Percentiles rank a stretch among this genome's conserved stretches.
Conservation (phyloP, 2,113 vertebrate species). For the Zosterops japonicus region DNA sequence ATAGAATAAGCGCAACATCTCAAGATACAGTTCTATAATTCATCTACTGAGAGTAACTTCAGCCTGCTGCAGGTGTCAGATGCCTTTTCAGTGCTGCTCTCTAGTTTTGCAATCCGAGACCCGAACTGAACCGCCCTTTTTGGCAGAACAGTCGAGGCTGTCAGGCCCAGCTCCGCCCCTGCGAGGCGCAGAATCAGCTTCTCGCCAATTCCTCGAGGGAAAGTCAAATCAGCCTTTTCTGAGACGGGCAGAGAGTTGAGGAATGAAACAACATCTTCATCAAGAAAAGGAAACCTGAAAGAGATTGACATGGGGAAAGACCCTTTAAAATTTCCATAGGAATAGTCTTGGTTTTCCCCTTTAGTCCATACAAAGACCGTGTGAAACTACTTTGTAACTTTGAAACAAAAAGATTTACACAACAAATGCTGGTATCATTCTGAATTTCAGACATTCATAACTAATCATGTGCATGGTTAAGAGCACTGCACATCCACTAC, state of each 20-base stretch:
- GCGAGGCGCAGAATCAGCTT: conserved; percentile 88
- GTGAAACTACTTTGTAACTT: not conserved
- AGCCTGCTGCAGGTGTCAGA: conserved; percentile 88
- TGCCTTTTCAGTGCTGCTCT: conserved; percentile 84
- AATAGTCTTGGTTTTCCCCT: not conserved
- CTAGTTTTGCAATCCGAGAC: conserved; percentile 93
- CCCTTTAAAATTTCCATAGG: not conserved
- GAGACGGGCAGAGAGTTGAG: conserved; percentile 85
- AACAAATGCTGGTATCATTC: not conserved
- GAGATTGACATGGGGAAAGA: not conserved
- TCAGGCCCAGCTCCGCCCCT: conserved; percentile 82
- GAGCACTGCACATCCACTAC: not conserved
- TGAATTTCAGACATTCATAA: not conserved
- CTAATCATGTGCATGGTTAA: not conserved
- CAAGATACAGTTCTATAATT: not conserved
- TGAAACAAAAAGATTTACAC: not conserved
- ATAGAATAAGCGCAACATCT: not conserved
- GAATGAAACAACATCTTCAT: conserved; percentile 91
- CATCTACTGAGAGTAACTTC: not conserved
- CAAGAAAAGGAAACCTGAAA: conserved; percentile 92
- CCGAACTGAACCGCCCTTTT: conserved; percentile 97
- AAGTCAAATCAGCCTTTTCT: conserved; percentile 86
- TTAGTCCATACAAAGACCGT: not conserved
- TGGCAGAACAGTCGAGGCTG: conserved; percentile 78
- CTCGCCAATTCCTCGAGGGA: conserved; percentile 90